These are phyloP conservation scores for Eilema sororculum DNA, from an alignment of 2,888 invertebrate species.

Conservation along the genomic window DNA sequence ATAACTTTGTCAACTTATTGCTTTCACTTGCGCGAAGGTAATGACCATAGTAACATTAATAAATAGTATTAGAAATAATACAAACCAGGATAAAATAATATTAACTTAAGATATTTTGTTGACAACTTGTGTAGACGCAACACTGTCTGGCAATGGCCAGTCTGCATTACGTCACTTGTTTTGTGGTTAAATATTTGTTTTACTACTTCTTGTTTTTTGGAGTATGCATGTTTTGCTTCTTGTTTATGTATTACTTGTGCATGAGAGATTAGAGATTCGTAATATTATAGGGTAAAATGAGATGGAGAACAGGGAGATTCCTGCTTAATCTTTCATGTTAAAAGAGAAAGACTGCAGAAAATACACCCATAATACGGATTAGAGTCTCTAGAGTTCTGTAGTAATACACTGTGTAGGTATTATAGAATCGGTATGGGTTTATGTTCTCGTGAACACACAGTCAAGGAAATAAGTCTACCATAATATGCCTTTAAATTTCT, in stretches of 20 bases:
- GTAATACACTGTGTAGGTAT: too few relatives aligned
- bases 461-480: too few relatives aligned
- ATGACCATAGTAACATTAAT: background rate
- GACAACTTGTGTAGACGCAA: conserved; percentile 11
- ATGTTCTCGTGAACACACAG: too few relatives aligned
- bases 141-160: conserved; percentile 29
- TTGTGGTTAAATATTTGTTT: conserved; percentile 7
- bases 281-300: background rate
- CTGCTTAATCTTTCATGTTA: too few relatives aligned
- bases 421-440: too few relatives aligned
- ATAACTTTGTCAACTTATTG: background rate
- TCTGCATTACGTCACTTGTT: conserved; percentile 18
- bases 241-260: background rate
- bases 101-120: background rate
- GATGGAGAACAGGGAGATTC: too few relatives aligned
- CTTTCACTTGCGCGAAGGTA: background rate
- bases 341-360: background rate
- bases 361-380: too few relatives aligned
- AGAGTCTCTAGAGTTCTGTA: too few relatives aligned
- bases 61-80: background rate
- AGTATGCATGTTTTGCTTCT: background rate
- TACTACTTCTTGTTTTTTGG: background rate
- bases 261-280: background rate
- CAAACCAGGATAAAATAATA: background rate
- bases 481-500: too few relatives aligned